Evolutionary conservation across 2,888 invertebrate species (phyloP), one percentile per base, ranked within the genome.

Genomic region (Dione juno): DNA sequence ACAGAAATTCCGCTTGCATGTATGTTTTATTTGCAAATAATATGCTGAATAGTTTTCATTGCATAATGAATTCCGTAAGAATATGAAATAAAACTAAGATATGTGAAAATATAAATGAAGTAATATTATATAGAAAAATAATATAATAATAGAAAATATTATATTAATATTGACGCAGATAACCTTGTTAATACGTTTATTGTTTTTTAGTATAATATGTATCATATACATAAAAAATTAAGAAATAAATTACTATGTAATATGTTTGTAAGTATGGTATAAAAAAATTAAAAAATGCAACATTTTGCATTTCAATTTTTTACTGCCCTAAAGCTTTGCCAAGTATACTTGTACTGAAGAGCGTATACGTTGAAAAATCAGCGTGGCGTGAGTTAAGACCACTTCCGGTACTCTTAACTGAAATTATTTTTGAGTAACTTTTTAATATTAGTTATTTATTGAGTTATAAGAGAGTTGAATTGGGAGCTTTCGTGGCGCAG

Each of bases 301-400:
- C 40, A 57, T 57, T 37, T 40, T 40, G 11, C 16, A 57, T 40
- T 57, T 57, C 10, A 14, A 16, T n/a, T 57, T 57, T 19, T 57
- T 16, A 57, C 11, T 37, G 35, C 35, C 16, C 16, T 35, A 57
- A 37, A 37, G 57, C 57, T 37, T 40, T 35, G 37, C 54, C 9
- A 37, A 54, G 54, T 54, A n/a, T 54, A n/a, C 54, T 54, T 54
- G 54, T 6, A 37, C 35, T n/a, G 54, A 35, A 54, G 54, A 54
- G 54, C n/a, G 9, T 35, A 21, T 40, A 57, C 16, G 57, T 57
- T 16, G 40, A 16, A 40, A 57, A 57, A 57, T 16, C 57, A 57
- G 57, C 16, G 16, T 40, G 57, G 57, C 57, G 57, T 57, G 40
- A 57, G 40, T 37, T 16, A 40, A 57, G 57, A 16, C 57, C 16